Evolutionary conservation across 1,140 invertebrate genomes (phyloP), one percentile per base, ranked within the genome.

Genomic region (Apocrypta bakeri): DNA sequence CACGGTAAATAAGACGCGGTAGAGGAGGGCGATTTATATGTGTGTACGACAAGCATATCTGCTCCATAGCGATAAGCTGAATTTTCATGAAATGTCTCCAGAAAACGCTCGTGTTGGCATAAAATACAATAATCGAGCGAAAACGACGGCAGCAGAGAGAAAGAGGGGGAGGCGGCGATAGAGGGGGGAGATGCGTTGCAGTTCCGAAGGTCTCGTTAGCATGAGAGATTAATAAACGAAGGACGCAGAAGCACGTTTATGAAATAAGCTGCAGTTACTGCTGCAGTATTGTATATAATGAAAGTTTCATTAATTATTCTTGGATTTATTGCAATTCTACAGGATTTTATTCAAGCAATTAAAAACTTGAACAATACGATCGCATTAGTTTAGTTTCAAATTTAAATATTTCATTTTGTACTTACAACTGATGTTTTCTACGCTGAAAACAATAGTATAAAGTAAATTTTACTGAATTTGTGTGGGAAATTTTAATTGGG

Each of bases 211-310:
- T 72, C 69, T 72, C 29, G 9, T 12, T 29, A 76, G 29, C 74
- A 21, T 31, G 74, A 56, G 63, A 76, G 74, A 76, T 76, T 76
- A 76, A 76, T 76, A 76, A 76, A 76, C 56, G 61, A 76, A 64
- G 24, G 25, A 37, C 42, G 69, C 37, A n/a, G 37, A 48, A 27
- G 72, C 42, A 56, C 72, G 42, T 74, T 74, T 74, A 74, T 74
- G 72, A 56, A 64, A 63, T 76, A 76, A 76, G 74, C 74, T 76
- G 74, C 64, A 37, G 74, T 25, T 17, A 2, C 56, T 74, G 42
- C 14, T 48, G 14, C 63, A 72, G 33, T 6, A 4, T 7, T n/a
- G 17, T 27, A n/a, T n/a, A n/a, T 76, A 76, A 76, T 76, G 63
- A 76, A 76, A 76, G 17, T 76, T 64, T 24, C 8, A 37, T 14